Percentiles rank a stretch among this genome's conserved stretches.
Evolutionary conservation across 2,113 vertebrate genomes (phyloP).

Genomic region (Pteropus alecto): DNA sequence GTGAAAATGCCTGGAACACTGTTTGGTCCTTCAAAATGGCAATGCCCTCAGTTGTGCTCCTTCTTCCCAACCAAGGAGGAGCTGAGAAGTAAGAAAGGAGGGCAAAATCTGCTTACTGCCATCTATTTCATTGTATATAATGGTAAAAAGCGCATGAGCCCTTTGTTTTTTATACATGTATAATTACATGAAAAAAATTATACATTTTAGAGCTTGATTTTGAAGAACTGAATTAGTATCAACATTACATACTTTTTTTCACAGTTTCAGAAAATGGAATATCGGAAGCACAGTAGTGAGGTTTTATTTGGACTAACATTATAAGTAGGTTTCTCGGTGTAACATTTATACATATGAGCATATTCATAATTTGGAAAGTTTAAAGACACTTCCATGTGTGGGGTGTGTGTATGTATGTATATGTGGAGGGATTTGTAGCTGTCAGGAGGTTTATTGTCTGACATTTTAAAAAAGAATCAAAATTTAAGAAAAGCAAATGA

Average conservation of each 20-base stretch:
- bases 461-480: conserved; percentile 18
- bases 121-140: not conserved
- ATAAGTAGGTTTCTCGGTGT: not conserved
- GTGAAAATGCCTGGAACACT: not conserved
- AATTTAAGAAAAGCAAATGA: not conserved
- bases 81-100: not conserved
- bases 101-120: not conserved
- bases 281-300: not conserved
- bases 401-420: not conserved
- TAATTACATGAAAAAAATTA: not conserved
- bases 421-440: not conserved
- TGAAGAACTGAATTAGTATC: not conserved
- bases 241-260: not conserved
- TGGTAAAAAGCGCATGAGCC: not conserved
- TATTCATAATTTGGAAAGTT: not conserved
- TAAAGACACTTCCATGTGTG: not conserved
- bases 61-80: not conserved
- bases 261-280: not conserved
- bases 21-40: not conserved
- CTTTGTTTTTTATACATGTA: not conserved
- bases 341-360: not conserved
- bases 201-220: not conserved
- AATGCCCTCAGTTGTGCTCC: not conserved
- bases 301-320: not conserved
- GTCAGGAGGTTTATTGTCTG: conserved; percentile 23